These are phyloP conservation scores for Trachurus trachurus DNA, from an alignment of 2,797 vertebrate species.

Conservation along the genomic window DNA sequence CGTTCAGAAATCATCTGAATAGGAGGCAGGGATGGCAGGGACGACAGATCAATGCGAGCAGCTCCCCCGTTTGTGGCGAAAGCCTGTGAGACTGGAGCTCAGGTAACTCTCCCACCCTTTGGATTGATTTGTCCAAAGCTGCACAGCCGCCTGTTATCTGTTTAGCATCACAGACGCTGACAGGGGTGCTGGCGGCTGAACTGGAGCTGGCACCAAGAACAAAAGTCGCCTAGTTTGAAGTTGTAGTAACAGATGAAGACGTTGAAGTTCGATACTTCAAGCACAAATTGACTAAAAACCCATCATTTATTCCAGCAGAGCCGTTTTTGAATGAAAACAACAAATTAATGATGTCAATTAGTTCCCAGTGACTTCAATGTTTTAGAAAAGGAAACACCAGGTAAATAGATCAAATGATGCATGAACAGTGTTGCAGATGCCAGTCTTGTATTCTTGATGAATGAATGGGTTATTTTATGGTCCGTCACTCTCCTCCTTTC, in stretches of 20 bases:
- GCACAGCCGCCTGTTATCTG: conserved; percentile 35
- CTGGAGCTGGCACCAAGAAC: conserved; percentile 4
- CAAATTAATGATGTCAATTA: background rate
- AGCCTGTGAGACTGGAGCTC: conserved; percentile 49
- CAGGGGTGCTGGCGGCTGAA: conserved; percentile 18
- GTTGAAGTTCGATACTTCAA: background rate
- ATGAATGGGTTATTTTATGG: conserved; percentile 5
- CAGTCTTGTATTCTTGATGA: background rate
- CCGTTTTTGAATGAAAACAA: background rate
- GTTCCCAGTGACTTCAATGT: background rate
- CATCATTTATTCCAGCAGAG: background rate
- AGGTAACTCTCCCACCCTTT: conserved; percentile 46
- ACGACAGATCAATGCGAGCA: conserved; percentile 46
- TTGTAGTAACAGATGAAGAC: background rate
- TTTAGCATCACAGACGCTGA: conserved; percentile 33
- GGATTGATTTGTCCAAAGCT: conserved; percentile 49
- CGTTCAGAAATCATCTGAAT: conserved; percentile 36
- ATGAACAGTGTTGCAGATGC: background rate
- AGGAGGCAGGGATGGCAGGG: conserved; percentile 17
- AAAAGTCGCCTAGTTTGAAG: conserved; percentile 1
- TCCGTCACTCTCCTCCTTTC: conserved; percentile 11
- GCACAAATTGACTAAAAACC: background rate
- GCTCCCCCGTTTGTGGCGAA: conserved; percentile 31
- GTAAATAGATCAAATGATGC: background rate
- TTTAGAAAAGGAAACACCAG: background rate